Conservation (phyloP, 2,113 vertebrate genomes). For the Bubo scandiacus region DNA sequence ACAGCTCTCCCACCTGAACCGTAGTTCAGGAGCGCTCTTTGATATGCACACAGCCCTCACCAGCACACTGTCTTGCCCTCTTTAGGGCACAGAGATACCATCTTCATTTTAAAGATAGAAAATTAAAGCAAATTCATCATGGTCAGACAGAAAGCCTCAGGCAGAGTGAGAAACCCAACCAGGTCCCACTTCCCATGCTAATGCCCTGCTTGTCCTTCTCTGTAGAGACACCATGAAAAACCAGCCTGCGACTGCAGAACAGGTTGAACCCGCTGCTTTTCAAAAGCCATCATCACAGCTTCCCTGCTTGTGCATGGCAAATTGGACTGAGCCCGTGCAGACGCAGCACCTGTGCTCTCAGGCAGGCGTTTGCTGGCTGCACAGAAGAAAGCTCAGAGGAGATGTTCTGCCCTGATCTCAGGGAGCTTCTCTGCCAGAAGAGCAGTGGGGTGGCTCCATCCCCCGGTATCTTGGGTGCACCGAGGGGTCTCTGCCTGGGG, state of each 20-base stretch:
- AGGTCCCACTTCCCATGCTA: neutral
- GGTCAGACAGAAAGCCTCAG: slow-evolving; percentile 8
- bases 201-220: neutral
- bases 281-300: neutral
- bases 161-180: neutral
- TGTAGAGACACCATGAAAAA: neutral
- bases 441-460: neutral
- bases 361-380: neutral
- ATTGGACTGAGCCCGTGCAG: neutral
- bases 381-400: too few species aligned
- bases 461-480: neutral
- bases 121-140: neutral
- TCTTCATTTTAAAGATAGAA: neutral
- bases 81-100: neutral
- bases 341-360: rapidly evolving
- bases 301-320: neutral
- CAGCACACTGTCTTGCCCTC: neutral
- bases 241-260: slow-evolving; percentile 1
- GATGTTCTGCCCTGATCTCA: neutral
- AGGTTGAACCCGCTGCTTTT: neutral
- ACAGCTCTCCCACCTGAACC: neutral
- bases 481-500: neutral
- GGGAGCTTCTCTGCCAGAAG: neutral
- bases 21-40: neutral
- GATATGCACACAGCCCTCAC: neutral